phyloP scores from a whole-genome alignment of 2,113 vertebrate species.

The Semnornis frantzii region DNA sequence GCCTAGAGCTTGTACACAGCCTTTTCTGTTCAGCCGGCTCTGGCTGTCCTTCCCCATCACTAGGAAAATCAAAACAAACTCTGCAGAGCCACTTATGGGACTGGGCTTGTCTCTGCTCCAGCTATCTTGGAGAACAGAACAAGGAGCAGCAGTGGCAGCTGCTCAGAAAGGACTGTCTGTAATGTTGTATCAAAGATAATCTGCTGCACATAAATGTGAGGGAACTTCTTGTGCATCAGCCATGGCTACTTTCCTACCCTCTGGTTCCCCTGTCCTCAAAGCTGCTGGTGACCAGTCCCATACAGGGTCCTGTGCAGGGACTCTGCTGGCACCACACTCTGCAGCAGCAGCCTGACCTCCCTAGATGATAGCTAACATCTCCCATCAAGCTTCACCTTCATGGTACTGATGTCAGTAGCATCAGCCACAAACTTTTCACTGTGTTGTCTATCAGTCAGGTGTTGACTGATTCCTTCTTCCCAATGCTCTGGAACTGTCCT shows the following conservation, averaged over 20 bases:
- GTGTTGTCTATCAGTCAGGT: background rate
- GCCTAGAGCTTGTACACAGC: background rate
- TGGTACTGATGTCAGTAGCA: background rate
- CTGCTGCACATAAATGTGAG: background rate
- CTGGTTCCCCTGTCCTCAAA: background rate
- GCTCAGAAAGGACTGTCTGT: background rate
- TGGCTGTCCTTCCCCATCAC: conserved; percentile 20
- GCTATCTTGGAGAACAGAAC: background rate
- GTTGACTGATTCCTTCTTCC: background rate
- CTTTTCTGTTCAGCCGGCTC: conserved; percentile 14
- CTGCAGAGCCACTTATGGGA: background rate
- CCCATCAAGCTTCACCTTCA: background rate
- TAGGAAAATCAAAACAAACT: conserved; percentile 5
- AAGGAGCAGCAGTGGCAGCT: background rate
- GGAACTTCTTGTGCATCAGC: background rate
- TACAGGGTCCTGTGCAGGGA: background rate
- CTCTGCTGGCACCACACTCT: background rate
- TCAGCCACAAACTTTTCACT: background rate
- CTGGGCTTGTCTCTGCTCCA: background rate
- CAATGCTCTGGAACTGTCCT: background rate
- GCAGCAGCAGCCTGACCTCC: background rate
- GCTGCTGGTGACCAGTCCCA: background rate
- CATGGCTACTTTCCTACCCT: background rate
- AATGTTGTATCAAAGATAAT: background rate
- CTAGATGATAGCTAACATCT: background rate